phyloP scores from a whole-genome alignment of 2,888 invertebrate genomes.

The Acrocera orbiculus region DNA sequence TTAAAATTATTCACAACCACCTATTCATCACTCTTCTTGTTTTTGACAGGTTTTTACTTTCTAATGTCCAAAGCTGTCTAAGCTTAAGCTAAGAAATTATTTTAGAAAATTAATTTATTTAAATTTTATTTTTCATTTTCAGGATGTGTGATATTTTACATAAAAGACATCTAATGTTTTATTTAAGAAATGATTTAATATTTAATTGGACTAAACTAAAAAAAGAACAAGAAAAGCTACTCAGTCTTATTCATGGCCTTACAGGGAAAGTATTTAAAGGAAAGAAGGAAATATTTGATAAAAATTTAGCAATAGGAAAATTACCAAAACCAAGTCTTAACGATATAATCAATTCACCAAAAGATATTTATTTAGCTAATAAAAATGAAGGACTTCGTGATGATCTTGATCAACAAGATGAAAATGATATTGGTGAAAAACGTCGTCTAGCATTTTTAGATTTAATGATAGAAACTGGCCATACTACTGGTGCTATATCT shows the following conservation, averaged over 20 bases:
- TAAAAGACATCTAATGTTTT: constrained; percentile 54
- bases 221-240: constrained; percentile 46
- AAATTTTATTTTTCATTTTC: neutral
- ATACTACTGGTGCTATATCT: constrained; percentile 51
- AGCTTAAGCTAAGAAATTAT: no score
- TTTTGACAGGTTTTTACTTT: no score
- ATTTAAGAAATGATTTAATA: constrained; percentile 52
- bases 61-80: no score
- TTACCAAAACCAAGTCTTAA: constrained; percentile 30
- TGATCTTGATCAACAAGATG: constrained; percentile 64
- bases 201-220: constrained; percentile 53
- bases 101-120: no score
- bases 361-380: constrained; percentile 16
- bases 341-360: constrained; percentile 27
- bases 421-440: constrained; percentile 64
- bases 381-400: constrained; percentile 49
- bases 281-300: constrained; percentile 42
- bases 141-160: constrained; percentile 66
- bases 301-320: constrained; percentile 34
- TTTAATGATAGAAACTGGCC: constrained; percentile 67
- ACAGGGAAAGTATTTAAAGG: constrained; percentile 47
- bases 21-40: no score
- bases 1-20: no score
- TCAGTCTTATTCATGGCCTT: constrained; percentile 54
- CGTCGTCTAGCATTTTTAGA: constrained; percentile 76